Base-by-base conservation (phyloP, 2,888 invertebrate genomes). In the Eledona agricola region DNA sequence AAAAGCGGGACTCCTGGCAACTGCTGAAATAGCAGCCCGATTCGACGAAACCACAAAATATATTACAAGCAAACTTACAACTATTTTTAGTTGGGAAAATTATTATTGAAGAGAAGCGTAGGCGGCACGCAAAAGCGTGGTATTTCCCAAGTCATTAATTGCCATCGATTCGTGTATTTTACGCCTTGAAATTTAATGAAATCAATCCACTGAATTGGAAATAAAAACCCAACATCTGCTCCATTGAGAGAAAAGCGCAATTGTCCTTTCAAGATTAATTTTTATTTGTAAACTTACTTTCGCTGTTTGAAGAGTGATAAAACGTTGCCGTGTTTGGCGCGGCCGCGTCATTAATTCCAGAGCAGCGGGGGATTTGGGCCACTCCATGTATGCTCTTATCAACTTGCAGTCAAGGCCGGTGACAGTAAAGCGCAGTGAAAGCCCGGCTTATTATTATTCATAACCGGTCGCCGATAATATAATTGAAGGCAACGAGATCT, bases 401-500 rank as follows among this genome's bases (percentile, higher is more conserved):
- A n/a, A n/a, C n/a, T n/a, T 23, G n/a, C 20, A 13, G 19, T 34
- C 5, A 6, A 19, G 9, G 10, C 11, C 6, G n/a, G 5, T 6
- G 13, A 19, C 9, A 4, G 26, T 4, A 25, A 6, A 19, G 19
- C 19, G 19, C 19, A 19, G 6, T 6, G 4, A 6, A 4, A 4
- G 26, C 7, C 6, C 26, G 26, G 19, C 7, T 9, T 7, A 29
- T 45, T 25, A 11, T 16, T 46, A 46, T 46, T 32, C 45, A 46
- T 34, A 19, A 15, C 4, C 6, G 13, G 35, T 47, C 34, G 10
- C 13, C 29, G 25, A 10, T 7, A 7, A 12, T 12, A 35, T 54
- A 54, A 54, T 54, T 54, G 43, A 31, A 26, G 34, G 17, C 29
- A 12, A 29, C 20, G 23, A n/a, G 32, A 26, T 42, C 25, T 35